phyloP scores from a whole-genome alignment of 2,888 invertebrate species.

The Andrena bicolor region DNA sequence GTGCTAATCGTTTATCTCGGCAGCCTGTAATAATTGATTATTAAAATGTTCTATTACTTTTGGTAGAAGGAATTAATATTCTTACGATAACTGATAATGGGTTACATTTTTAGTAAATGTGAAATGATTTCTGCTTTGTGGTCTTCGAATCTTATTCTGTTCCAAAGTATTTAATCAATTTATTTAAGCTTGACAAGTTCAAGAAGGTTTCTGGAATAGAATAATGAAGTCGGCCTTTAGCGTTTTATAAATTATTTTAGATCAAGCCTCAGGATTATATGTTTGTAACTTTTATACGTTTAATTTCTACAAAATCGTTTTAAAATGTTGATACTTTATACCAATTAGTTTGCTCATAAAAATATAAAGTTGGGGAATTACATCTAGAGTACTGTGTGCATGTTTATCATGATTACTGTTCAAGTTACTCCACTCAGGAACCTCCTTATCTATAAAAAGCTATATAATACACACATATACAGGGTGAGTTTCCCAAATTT shows the following conservation, averaged over 20 bases:
- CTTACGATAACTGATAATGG: background rate
- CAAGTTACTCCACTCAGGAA: background rate
- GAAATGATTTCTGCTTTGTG: too few relatives aligned
- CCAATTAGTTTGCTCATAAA: background rate
- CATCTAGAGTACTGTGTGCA: background rate
- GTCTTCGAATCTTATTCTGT: background rate
- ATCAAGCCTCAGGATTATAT: too few relatives aligned
- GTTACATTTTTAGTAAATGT: background rate
- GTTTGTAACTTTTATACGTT: too few relatives aligned
- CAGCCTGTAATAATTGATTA: constrained; percentile 80
- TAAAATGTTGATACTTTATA: constrained; percentile 1
- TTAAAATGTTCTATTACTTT: background rate
- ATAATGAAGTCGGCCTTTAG: too few relatives aligned
- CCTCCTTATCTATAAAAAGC: background rate
- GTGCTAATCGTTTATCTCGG: constrained; percentile 85
- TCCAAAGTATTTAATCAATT: background rate
- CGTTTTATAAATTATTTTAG: too few relatives aligned
- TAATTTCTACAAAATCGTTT: too few relatives aligned
- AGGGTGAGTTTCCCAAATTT: too few relatives aligned
- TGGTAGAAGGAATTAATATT: background rate
- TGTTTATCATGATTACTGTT: background rate
- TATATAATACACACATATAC: background rate
- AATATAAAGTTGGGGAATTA: background rate
- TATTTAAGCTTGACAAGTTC: background rate
- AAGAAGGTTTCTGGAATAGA: background rate